Base-by-base conservation (phyloP, 1,140 invertebrate genomes). In the Druon quercuslanigerum region DNA sequence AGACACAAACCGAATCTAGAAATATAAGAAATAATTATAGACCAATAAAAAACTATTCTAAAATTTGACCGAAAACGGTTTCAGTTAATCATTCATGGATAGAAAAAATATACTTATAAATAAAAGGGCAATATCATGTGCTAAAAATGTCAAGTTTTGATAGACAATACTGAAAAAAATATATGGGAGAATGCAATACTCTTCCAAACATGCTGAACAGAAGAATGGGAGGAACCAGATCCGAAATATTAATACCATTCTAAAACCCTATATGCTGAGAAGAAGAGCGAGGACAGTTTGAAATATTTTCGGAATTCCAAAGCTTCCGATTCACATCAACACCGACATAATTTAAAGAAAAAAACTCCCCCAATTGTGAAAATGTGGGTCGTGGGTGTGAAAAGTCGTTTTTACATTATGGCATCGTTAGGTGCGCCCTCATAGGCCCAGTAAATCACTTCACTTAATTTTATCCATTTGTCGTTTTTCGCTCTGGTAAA, bases 401-500 rank as follows among this genome's bases (percentile, higher is more conserved):
- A 13, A 20, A 66, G 57, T 66, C 40, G 25, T 66, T 66, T 66
- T 66, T 40, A 66, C 57, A 33, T 16, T 66, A 33, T 33, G 20
- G 25, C 57, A 66, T 66, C 12, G 25, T 66, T 66, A 66, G 57
- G 25, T 66, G 25, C 20, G 57, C 57, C 4, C 40, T 66, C 40
- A 66, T 66, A 20, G 25, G 12, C 20, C 25, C 40, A 66, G 57
- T 66, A 66, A 66, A 66, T 66, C 57, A 66, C 57, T 66, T 66
- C 20, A 25, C 25, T 66, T 66, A 40, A 66, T 66, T 66, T 66
- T 66, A 40, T 66, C 57, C 25, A 66, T 66, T 66, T 66, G 57
- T 16, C 57, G 20, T 66, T 66, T 66, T 66, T 66, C 25, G 13
- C 5, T 66, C 0, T 25, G 25, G 33, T 14, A 2, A 66, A 66